These are phyloP conservation scores for Brachionus rotundiformis DNA, from an alignment of 1,140 invertebrate species.

Conservation along the genomic window DNA sequence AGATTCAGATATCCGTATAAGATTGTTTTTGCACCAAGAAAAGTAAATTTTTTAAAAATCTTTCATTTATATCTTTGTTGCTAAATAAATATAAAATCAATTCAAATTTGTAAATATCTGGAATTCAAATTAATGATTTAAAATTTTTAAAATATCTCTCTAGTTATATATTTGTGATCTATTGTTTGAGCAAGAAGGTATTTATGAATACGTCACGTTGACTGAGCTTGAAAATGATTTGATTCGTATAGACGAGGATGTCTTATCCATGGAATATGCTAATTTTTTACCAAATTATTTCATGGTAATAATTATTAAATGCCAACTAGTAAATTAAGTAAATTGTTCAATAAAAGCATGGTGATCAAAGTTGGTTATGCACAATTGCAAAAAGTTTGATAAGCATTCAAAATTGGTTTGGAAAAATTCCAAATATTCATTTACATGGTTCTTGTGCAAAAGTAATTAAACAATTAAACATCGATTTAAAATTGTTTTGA, in stretches of 20 bases:
- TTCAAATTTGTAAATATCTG: too few relatives aligned
- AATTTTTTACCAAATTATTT: conserved; percentile 46
- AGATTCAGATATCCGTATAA: conserved; percentile 39
- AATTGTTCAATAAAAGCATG: conserved; percentile 20
- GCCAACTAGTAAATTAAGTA: background rate
- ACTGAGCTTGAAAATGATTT: conserved; percentile 46
- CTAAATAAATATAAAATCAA: too few relatives aligned
- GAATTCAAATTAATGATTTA: too few relatives aligned
- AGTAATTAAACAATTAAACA: background rate
- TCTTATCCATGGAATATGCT: conserved; percentile 44
- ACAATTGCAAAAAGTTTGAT: conserved; percentile 31
- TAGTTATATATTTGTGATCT: conserved; percentile 43
- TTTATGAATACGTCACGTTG: conserved; percentile 18
- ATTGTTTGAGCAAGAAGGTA: conserved; percentile 39
- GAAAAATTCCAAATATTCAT: conserved; percentile 48
- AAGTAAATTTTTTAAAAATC: conserved; percentile 20
- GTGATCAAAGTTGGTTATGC: conserved; percentile 21
- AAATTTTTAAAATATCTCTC: background rate
- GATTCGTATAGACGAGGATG: conserved; percentile 35
- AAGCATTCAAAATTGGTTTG: conserved; percentile 37
- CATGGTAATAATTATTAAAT: background rate
- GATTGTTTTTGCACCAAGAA: conserved; percentile 40
- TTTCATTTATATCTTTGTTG: too few relatives aligned
- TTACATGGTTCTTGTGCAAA: conserved; percentile 44
- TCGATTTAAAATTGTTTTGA: background rate